A percentile compares a stretch with the other conserved stretches of the same genome.
Evolutionary conservation across 2,888 invertebrate species (phyloP).

Genomic region (Chromoteleia sp.): DNA sequence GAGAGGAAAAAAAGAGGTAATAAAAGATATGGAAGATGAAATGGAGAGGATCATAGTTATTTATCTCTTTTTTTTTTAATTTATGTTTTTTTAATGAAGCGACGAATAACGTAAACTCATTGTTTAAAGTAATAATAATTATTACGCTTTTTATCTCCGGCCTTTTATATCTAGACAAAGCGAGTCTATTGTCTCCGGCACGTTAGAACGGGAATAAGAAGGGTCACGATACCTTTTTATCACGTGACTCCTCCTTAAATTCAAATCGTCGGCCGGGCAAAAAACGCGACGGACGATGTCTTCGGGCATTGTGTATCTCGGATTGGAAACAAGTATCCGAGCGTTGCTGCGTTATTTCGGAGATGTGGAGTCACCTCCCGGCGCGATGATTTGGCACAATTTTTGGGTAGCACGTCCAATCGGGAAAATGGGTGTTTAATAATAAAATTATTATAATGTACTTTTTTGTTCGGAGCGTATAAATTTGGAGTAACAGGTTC

Average conservation of each 20-base stretch:
- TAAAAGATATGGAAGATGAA: too few species aligned
- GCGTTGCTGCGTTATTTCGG: constrained; percentile 2
- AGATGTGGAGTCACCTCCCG: constrained; percentile 19
- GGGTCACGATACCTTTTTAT: constrained; percentile 64
- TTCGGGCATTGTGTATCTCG: constrained; percentile 38
- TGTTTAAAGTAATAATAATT: constrained; percentile 65
- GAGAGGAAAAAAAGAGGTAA: too few species aligned
- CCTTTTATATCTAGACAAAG: constrained; percentile 62
- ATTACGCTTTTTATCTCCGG: constrained; percentile 61
- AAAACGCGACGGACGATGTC: constrained; percentile 43
- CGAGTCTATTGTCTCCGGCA: constrained; percentile 54
- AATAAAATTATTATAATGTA: constrained; percentile 43
- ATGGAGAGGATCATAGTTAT: too few species aligned
- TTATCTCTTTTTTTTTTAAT: too few species aligned
- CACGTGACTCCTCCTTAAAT: constrained; percentile 63
- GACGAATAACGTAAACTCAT: constrained; percentile 57
- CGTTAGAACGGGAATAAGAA: constrained; percentile 55
- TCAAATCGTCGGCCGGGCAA: constrained; percentile 39
- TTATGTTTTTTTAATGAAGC: constrained; percentile 34
- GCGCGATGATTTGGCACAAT: constrained; percentile 34
- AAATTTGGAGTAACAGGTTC: constrained; percentile 5
- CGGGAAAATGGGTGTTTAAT: constrained; percentile 41
- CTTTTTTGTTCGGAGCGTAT: neutral
- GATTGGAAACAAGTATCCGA: constrained; percentile 49
- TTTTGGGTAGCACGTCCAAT: constrained; percentile 52